phyloP scores from a whole-genome alignment of 2,113 vertebrate species.

The Hyperopisus bebe region DNA sequence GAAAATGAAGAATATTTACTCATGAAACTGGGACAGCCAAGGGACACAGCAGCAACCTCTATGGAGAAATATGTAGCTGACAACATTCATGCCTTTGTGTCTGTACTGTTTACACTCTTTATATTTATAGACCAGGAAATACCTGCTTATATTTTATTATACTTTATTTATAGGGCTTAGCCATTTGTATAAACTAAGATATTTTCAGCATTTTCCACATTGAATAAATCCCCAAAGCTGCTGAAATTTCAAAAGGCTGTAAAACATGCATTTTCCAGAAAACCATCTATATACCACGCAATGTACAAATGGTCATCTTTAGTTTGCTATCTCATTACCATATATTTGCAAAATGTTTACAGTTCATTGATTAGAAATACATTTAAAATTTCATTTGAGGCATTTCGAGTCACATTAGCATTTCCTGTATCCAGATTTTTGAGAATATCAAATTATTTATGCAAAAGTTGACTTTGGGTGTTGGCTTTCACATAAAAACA shows the following conservation, averaged over 20 bases:
- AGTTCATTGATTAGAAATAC: neutral
- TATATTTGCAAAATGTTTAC: neutral
- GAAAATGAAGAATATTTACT: neutral
- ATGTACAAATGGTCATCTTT: neutral
- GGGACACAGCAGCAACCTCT: neutral
- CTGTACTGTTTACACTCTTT: neutral
- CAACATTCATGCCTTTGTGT: neutral
- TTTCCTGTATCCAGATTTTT: neutral
- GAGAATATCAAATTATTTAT: neutral
- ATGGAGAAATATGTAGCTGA: neutral
- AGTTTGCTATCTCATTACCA: neutral
- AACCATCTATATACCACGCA: neutral
- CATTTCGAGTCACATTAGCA: neutral
- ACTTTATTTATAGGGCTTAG: neutral
- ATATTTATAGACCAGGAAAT: neutral
- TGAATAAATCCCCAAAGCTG: neutral
- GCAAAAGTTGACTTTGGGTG: neutral
- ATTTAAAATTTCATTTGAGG: neutral
- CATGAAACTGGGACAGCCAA: neutral
- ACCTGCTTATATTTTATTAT: neutral
- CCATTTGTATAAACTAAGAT: neutral
- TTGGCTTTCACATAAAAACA: neutral
- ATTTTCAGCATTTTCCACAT: neutral
- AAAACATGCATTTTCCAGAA: neutral
- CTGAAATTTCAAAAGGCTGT: neutral